Base-by-base conservation (phyloP, 2,888 invertebrate genomes). In the Maniola hyperantus region DNA sequence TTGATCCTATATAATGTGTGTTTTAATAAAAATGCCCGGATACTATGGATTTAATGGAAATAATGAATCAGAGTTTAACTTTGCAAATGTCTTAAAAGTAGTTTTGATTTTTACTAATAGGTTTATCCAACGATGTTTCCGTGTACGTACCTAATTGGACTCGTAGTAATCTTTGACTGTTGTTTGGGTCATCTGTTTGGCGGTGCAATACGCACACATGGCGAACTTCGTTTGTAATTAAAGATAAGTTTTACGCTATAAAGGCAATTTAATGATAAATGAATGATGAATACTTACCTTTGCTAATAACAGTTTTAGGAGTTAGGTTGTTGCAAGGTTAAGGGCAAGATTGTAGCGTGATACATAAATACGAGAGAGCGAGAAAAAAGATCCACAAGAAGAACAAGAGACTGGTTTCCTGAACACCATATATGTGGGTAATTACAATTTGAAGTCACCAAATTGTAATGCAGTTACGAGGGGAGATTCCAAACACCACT, bases 391-490 rank as follows among this genome's bases (percentile, higher is more conserved):
- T 83, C 81, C 79, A 86, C 89, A 90, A 90, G 90, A 89, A 89
- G 81, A 86, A 87, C 87, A 87, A 88, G 85, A 88, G 80, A 88
- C 89, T 91, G 90, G 91, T 89, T 89, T 89, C 91, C 91, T 90
- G 88, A 88, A 71, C 90, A 91, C 91, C 91, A 91, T 89, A 91
- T 89, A 64, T 61, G 46, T 67, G 67, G 72, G 91, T 88, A 83
- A 86, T 91, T 91, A 91, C 91, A 90, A 88, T 91, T 88, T 90
- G 90, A 91, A 92, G 91, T 91, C 87, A 91, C 92, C 92, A 92
- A 91, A 87, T 89, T 89, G 87, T 87, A 92, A 92, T 93, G 91
- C 93, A 93, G 93, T 93, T 91, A 93, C 93, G 92, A 93, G 93
- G 91, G 91, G 93, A 93, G 93, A 93, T 92, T 88, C 79, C 75